Evolutionary conservation across 2,888 invertebrate species (phyloP), one percentile per base, ranked within the genome.

Genomic region (Melipona bicolor): DNA sequence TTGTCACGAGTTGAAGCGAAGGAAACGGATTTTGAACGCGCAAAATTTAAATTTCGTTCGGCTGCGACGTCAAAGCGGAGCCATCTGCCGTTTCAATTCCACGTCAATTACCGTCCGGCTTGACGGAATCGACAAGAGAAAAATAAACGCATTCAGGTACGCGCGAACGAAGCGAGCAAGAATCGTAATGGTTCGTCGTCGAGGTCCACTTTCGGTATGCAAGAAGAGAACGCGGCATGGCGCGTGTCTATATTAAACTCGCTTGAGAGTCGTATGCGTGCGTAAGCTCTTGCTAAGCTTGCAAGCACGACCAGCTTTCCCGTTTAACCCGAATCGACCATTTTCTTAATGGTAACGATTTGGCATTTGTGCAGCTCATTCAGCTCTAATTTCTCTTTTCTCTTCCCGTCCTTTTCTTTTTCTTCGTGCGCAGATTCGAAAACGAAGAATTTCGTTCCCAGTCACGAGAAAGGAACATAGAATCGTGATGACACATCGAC

Each of bases 121-220:
- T 67, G 79, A 84, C 56, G 73, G 67, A 82, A 77, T 74, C 78
- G 77, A 61, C 76, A 74, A 70, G 77, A 62, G 77, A 79, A 83
- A 85, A 80, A 81, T 80, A 84, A 83, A 78, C 71, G 81, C 79
- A 65, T 74, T 50, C 56, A 19, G 72, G 54, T 64, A 82, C 43
- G 64, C 56, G 52, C 67, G 70, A 43, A 50, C 70, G 65, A 59
- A 59, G 71, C 24, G 61, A 73, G 54, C 75, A 82, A 78, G 68
- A 78, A 79, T 68, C 67, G 71, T 65, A 72, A 78, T 79, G 75
- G 76, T 75, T 70, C 85, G 79, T 75, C 82, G 70, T 79, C 83
- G 79, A 86, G 87, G 84, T 88, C 88, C 90, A 87, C 89, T 90
- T 90, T 90, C 86, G 90, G 89, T 86, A 82, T 89, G 88, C 89